Percentiles rank a stretch among this genome's conserved stretches.
Conservation (phyloP, 2,113 vertebrate genomes). For the Serinus canaria region DNA sequence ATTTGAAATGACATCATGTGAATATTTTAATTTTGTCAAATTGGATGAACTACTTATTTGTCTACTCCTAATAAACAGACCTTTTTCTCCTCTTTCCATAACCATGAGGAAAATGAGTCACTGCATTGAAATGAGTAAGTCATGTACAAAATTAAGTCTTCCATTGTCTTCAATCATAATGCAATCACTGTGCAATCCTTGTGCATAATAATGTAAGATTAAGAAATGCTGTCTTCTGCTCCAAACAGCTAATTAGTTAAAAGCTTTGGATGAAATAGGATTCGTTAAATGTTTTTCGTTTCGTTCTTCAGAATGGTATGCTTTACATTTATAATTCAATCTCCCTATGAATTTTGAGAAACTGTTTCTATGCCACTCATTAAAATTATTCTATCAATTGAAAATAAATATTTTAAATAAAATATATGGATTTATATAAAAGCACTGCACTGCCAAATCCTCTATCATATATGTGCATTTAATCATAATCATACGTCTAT, state of each 20-base stretch:
- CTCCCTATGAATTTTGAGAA: neutral
- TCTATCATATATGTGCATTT: neutral
- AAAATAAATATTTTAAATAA: neutral
- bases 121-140: neutral
- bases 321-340: neutral
- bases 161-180: neutral
- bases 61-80: neutral
- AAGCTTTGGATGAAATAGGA: neutral
- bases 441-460: neutral
- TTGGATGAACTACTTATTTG: neutral
- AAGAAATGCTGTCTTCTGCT: neutral
- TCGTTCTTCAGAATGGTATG: neutral
- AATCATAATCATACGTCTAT: neutral
- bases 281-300: neutral
- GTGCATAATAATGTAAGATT: neutral
- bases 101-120: neutral
- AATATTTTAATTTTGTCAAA: neutral
- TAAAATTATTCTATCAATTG: neutral
- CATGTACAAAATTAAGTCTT: neutral
- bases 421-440: neutral
- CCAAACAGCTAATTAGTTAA: neutral
- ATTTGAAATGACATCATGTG: neutral
- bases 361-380: neutral
- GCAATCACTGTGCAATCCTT: neutral
- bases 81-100: neutral